Evolutionary conservation across 2,888 invertebrate genomes (phyloP), one percentile per base, ranked within the genome.

Genomic region (Lydus trimaculatus): DNA sequence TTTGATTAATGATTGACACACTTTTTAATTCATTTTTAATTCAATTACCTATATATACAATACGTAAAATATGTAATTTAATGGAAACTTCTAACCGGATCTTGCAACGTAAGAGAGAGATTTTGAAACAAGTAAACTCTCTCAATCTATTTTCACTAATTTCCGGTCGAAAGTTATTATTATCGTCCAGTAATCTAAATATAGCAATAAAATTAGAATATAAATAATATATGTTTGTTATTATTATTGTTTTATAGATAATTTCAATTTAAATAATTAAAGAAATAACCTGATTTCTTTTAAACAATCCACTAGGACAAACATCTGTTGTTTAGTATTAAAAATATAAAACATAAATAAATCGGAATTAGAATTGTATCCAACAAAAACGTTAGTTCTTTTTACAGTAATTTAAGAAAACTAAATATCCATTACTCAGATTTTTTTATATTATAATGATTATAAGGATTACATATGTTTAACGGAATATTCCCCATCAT

Each of bases 71-170:
- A n/a, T n/a, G n/a, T n/a, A 56, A 28, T 56, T 56, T 7, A 15
- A 28, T 28, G 28, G 56, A 56, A 56, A 15, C 13, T 56, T 28
- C 56, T 28, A 56, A 56, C 56, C 56, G 56, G 56, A 56, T 56
- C 28, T 56, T 28, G 48, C 13, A 13, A 4, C 1, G 9, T 11
- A 23, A 11, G n/a, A 52, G 20, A 52, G 4, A 52, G 1, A 11
- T 52, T 20, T 20, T 52, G 0, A 1, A 5, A n/a, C 20, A 48
- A 48, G n/a, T 17, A 23, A 25, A 28, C 28, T 28, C 28, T 56
- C 15, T 56, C 52, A 61, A 31, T 66, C 66, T 28, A 66, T 63
- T 67, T 67, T 67, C 67, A 48, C 63, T 67, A 31, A 17, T 52
- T 67, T 67, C 67, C 67, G 67, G 67, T 67, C 23, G 56, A 56